phyloP scores from a whole-genome alignment of 2,113 vertebrate genomes.

The Lophius piscatorius region DNA sequence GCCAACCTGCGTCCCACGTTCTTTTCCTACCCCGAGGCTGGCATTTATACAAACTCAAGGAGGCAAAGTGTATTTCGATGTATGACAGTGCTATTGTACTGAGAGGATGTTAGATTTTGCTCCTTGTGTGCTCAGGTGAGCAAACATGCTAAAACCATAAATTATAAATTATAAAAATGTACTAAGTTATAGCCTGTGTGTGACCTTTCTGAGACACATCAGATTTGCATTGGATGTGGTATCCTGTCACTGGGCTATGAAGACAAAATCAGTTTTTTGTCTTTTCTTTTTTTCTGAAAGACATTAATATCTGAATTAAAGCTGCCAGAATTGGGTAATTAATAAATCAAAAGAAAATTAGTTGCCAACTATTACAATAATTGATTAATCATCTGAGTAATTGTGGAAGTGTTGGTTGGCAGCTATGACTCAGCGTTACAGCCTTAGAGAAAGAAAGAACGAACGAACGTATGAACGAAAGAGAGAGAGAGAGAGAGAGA shows the following conservation, averaged over 20 bases:
- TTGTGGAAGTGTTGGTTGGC: slow-evolving; percentile 73
- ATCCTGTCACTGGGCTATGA: neutral
- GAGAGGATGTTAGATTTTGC: slow-evolving; percentile 6
- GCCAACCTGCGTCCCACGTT: slow-evolving; percentile 59
- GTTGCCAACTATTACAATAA: no score
- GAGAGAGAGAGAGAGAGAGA: slow-evolving; percentile 32
- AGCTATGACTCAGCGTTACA: slow-evolving; percentile 80
- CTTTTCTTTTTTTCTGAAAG: neutral
- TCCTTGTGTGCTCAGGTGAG: slow-evolving; percentile 14
- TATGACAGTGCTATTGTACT: slow-evolving; percentile 38
- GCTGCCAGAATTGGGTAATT: no score
- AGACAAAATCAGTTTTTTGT: slow-evolving; percentile 12
- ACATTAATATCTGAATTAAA: neutral
- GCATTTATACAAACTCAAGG: slow-evolving; percentile 51
- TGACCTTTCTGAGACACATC: slow-evolving; percentile 1
- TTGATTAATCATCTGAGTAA: no score
- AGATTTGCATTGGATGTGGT: slow-evolving; percentile 2
- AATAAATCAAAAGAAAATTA: no score
- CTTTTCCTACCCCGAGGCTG: slow-evolving; percentile 39
- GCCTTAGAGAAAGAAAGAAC: slow-evolving; percentile 59
- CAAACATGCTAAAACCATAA: slow-evolving; percentile 1
- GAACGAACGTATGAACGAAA: slow-evolving; percentile 24
- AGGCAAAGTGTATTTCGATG: slow-evolving; percentile 37
- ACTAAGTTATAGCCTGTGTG: neutral
- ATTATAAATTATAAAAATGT: neutral